phyloP scores from a whole-genome alignment of 2,797 vertebrate genomes.

The Propithecus deckenii region DNA sequence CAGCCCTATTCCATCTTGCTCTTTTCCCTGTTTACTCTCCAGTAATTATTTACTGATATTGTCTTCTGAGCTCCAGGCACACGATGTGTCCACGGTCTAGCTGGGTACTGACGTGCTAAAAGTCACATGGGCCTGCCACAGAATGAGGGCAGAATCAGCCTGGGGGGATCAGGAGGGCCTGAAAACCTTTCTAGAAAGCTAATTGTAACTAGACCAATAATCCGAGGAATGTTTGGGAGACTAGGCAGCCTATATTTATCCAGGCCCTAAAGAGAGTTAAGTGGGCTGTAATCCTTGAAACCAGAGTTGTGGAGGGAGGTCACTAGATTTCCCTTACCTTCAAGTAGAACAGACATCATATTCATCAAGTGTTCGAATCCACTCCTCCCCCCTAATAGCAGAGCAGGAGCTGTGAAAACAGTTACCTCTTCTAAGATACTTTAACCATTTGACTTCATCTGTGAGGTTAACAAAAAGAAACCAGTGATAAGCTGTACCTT shows the following conservation, averaged over 20 bases:
- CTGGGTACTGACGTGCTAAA: background rate
- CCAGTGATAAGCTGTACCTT: background rate
- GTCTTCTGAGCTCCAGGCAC: background rate
- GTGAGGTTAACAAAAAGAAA: conserved; percentile 36
- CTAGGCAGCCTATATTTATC: conserved; percentile 60
- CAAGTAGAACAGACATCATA: conserved; percentile 55
- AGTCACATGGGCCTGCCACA: background rate
- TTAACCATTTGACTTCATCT: background rate
- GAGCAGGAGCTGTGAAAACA: conserved; percentile 31
- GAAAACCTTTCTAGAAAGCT: conserved; percentile 42
- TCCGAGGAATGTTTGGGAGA: conserved; percentile 58
- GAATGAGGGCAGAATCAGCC: background rate
- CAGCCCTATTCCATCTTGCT: background rate
- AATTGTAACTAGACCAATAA: conserved; percentile 48
- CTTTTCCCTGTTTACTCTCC: background rate
- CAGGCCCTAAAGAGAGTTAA: conserved; percentile 67
- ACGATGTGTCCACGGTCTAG: rapidly evolving
- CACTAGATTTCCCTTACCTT: conserved; percentile 46
- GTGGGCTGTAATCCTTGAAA: conserved; percentile 69
- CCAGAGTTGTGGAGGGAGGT: conserved; percentile 45
- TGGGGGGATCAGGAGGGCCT: background rate
- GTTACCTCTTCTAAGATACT: background rate
- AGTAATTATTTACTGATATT: background rate
- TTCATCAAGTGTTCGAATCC: conserved; percentile 49
- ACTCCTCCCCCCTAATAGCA: background rate